Evolutionary conservation across 37 sponge, comb jelly and placozoan genomes (phyloP).

Genomic region (Cliona cf. orientalis): DNA sequence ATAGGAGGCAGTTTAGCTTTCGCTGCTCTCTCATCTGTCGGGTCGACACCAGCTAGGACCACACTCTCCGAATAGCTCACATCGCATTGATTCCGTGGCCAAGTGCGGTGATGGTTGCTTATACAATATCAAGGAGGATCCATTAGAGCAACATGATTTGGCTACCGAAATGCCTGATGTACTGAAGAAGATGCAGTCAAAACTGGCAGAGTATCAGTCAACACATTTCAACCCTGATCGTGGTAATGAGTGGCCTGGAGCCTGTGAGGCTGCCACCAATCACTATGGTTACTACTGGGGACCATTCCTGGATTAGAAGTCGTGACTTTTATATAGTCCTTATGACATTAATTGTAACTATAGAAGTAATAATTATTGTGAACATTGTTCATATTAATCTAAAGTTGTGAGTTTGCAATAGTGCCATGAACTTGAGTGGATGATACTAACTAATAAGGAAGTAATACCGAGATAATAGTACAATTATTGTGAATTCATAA

Average conservation of each 20-base stretch:
- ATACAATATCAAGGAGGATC: not conserved
- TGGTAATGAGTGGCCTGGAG: not conserved
- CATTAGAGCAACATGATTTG: not conserved
- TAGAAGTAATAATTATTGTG: no score
- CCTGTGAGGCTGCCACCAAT: not conserved
- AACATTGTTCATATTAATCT: no score
- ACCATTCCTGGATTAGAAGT: not conserved
- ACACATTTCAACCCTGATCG: not conserved
- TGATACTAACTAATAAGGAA: no score
- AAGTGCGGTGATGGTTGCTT: slow-evolving; percentile 11
- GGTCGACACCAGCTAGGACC: slow-evolving; percentile 30
- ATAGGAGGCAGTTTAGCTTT: slow-evolving; percentile 46
- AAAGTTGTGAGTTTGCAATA: no score
- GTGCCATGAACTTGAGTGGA: no score
- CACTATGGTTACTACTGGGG: not conserved
- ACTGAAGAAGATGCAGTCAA: not conserved
- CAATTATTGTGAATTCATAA: no score
- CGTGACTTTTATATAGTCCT: no score
- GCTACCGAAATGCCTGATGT: slow-evolving; percentile 5
- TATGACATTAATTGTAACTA: no score
- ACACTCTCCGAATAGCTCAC: slow-evolving; percentile 6
- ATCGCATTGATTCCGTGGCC: not conserved
- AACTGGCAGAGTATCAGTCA: not conserved
- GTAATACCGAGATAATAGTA: no score
- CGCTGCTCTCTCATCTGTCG: no score